Percentiles rank a stretch among this genome's conserved stretches.
Evolutionary conservation across 2,888 invertebrate genomes (phyloP).

Genomic region (Melanargia galathea): DNA sequence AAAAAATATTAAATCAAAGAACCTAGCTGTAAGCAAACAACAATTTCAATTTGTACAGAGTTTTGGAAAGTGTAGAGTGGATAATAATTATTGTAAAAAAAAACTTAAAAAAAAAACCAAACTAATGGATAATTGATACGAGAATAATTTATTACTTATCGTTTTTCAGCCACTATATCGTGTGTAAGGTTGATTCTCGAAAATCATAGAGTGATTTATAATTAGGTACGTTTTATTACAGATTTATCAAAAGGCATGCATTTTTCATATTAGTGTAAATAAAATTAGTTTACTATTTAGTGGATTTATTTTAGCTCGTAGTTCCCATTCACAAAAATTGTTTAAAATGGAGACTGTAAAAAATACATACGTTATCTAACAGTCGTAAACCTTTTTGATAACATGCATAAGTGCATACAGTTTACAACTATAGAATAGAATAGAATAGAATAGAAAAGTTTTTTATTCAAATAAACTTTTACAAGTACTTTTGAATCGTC

Average conservation of each 20-base stretch:
- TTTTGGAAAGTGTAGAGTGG: slow-evolving; percentile 1
- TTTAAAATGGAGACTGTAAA: neutral
- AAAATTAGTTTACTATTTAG: neutral
- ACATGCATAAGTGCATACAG: too few species aligned
- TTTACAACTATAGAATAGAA: too few species aligned
- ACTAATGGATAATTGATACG: neutral
- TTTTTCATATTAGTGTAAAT: slow-evolving; percentile 19
- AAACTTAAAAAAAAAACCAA: neutral
- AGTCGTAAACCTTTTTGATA: too few species aligned
- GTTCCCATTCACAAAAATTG: too few species aligned
- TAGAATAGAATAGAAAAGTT: too few species aligned
- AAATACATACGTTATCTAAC: neutral
- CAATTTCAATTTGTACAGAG: neutral
- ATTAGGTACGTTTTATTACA: neutral
- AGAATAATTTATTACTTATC: neutral
- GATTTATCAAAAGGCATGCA: slow-evolving; percentile 5
- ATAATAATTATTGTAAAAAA: neutral
- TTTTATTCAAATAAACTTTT: too few species aligned
- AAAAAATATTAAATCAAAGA: slow-evolving; percentile 9
- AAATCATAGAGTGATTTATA: neutral
- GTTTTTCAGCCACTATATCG: neutral
- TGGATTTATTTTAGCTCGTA: too few species aligned
- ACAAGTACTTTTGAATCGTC: too few species aligned
- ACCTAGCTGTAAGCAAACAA: neutral
- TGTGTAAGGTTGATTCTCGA: neutral